These are phyloP conservation scores for Phaenicophaeus curvirostris DNA, from an alignment of 2,797 vertebrate genomes.

Conservation along the genomic window DNA sequence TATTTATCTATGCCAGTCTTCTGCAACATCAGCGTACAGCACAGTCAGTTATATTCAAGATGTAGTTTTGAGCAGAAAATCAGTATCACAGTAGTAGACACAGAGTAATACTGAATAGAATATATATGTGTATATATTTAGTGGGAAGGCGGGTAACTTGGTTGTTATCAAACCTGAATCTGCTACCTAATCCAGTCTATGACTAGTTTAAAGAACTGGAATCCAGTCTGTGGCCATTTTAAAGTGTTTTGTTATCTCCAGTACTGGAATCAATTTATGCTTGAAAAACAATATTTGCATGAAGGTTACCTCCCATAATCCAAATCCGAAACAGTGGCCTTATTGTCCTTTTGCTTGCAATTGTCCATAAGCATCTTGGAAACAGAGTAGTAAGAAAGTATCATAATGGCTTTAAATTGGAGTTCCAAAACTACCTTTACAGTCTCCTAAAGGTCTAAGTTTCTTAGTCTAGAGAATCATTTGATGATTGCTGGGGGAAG, in stretches of 20 bases:
- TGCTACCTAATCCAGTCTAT: not conserved
- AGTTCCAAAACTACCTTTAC: not conserved
- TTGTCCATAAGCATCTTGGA: not conserved
- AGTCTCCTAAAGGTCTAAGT: not conserved
- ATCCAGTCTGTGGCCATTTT: not conserved
- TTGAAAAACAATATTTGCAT: not conserved
- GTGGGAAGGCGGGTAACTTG: not conserved
- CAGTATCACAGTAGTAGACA: not conserved
- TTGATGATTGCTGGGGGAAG: not conserved
- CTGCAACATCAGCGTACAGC: accelerated
- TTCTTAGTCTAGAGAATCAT: not conserved
- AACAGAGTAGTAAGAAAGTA: not conserved
- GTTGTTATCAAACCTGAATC: not conserved
- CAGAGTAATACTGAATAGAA: not conserved
- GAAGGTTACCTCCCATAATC: not conserved
- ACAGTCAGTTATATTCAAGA: not conserved
- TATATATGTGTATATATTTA: not conserved
- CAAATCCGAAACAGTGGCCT: not conserved
- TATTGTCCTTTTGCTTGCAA: not conserved
- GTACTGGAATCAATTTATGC: not conserved
- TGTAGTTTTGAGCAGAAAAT: not conserved
- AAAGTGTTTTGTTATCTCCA: not conserved
- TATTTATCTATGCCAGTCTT: not conserved
- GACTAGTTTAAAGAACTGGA: not conserved
- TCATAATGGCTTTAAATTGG: too few relatives aligned